phyloP scores from a whole-genome alignment of 2,888 invertebrate genomes.

The Nomada fabriciana region DNA sequence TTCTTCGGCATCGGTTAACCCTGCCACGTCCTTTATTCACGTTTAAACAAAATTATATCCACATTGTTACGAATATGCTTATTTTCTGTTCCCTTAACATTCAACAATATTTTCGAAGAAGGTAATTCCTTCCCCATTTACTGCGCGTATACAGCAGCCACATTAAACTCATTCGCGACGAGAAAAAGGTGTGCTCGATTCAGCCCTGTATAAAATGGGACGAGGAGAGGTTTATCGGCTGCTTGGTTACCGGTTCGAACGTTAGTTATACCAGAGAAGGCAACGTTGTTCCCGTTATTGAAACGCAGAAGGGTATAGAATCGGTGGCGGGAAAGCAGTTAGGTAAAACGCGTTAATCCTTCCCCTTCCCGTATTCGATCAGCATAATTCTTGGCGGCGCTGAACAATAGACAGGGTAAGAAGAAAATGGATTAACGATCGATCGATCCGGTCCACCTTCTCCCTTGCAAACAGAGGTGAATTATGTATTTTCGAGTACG shows the following conservation, averaged over 20 bases:
- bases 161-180: not conserved
- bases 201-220: not conserved
- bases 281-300: not conserved
- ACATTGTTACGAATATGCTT: too few species aligned
- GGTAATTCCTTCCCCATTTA: too few species aligned
- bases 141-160: not conserved
- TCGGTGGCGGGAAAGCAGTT: not conserved
- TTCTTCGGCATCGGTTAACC: too few species aligned
- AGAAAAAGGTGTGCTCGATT: slow-evolving; percentile 5
- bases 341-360: slow-evolving; percentile 26
- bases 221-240: slow-evolving; percentile 2
- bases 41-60: too few species aligned
- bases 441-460: slow-evolving; percentile 46
- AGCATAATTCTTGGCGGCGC: slow-evolving; percentile 26
- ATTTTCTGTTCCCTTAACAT: too few species aligned
- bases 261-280: not conserved
- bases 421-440: slow-evolving; percentile 57
- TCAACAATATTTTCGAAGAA: too few species aligned
- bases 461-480: slow-evolving; percentile 42
- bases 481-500: slow-evolving; percentile 60
- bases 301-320: slow-evolving; percentile 6
- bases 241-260: not conserved
- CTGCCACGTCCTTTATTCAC: too few species aligned
- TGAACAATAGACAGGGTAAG: slow-evolving; percentile 23
- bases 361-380: slow-evolving; percentile 5